Base-by-base conservation (phyloP, 2,888 invertebrate species). In the Scaptomyza cyrtandrae region DNA sequence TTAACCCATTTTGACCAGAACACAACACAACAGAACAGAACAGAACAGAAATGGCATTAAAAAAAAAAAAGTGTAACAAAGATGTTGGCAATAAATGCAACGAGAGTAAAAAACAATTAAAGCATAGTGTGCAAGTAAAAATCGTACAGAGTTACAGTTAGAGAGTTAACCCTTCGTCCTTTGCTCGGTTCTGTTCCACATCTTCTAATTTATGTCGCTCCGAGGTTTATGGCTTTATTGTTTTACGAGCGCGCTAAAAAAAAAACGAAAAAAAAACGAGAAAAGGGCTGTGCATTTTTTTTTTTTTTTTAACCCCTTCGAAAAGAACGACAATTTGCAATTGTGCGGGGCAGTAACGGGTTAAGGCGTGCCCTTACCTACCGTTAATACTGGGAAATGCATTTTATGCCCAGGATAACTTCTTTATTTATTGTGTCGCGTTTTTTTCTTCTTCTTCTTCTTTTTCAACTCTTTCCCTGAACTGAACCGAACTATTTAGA, bases 161-260 rank as follows among this genome's bases (percentile, higher is more conserved):
- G 10, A 33, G 27, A 49, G 33, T 84, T 73, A 75, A 80, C 86
- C 83, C 80, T 80, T 86, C 75, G 86, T 58, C 61, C 80, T 62
- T 37, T 35, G 52, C 1, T 68, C 70, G 69, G 69, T 75, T 72
- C 58, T 62, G 88, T 86, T 84, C 81, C 78, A 84, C 69, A 88
- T 83, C 84, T 83, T 77, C 82, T 80, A 78, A 71, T 88, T 83
- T 88, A 71, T 81, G 66, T 85, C 70, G 83, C 63, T 66, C 14
- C 71, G 63, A 68, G 56, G 70, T 89, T 86, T 89, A 89, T 79
- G 70, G 68, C 67, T 86, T 89, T 87, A 86, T 86, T 87, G 78
- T 79, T 86, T 88, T 86, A 86, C 65, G 80, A 80, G 80, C 77
- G 77, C 49, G 41, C 41, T 41, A 41, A 41, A 41, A 41, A 41